Conservation (phyloP, 2,113 vertebrate species). For the Eclectus roratus region DNA sequence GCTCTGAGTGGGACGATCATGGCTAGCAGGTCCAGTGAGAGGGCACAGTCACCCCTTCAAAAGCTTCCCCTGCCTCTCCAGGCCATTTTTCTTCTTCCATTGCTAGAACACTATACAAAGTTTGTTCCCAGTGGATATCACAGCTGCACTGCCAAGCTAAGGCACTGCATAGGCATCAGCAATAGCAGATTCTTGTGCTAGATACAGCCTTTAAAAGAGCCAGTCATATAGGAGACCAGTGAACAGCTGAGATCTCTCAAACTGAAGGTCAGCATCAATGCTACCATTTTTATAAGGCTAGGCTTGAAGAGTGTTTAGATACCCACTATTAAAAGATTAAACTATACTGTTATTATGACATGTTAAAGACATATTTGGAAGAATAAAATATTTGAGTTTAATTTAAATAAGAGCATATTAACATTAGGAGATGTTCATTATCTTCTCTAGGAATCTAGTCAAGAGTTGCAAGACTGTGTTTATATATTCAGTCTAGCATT, state of each 20-base stretch:
- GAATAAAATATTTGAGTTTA: background rate
- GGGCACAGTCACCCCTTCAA: background rate
- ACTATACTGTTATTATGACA: background rate
- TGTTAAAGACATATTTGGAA: background rate
- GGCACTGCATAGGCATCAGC: background rate
- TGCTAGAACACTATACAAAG: accelerated
- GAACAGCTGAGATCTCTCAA: background rate
- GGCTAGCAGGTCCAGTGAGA: accelerated
- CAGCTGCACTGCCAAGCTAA: background rate
- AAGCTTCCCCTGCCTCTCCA: background rate
- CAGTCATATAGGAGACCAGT: accelerated
- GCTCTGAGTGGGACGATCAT: background rate
- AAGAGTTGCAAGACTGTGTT: background rate
- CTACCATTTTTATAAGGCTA: background rate
- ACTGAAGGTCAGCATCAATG: background rate
- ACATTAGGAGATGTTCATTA: background rate
- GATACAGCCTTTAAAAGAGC: background rate
- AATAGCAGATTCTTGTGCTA: background rate
- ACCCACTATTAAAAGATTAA: background rate
- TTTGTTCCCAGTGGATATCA: background rate
- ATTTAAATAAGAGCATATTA: background rate
- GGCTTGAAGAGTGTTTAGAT: background rate
- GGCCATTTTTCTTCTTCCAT: background rate
- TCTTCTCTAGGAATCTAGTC: background rate
- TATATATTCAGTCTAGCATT: background rate